Conservation (phyloP, 2,113 vertebrate species). For the Etheostoma cragini region DNA sequence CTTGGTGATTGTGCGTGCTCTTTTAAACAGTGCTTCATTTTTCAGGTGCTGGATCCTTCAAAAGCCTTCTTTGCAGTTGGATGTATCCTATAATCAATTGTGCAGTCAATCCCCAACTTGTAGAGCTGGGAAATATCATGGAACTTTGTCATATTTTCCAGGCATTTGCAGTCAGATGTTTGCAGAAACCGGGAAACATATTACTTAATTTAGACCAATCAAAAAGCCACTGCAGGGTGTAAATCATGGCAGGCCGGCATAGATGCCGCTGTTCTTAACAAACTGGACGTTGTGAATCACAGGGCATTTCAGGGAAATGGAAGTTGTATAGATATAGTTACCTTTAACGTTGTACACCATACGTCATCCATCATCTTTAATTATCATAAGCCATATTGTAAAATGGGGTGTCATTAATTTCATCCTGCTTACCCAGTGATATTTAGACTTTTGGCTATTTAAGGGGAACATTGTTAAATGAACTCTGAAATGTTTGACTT, state of each 20-base stretch:
- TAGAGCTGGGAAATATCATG: background rate
- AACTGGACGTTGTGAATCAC: background rate
- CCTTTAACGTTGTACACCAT: background rate
- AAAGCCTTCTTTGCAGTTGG: background rate
- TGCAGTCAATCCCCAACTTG: background rate
- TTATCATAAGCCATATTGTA: constrained; percentile 3
- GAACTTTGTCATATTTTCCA: background rate
- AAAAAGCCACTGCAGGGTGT: constrained; percentile 16
- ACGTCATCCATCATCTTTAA: background rate
- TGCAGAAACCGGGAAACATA: background rate
- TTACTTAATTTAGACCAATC: constrained; percentile 21
- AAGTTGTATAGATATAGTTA: background rate
- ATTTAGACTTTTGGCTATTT: constrained; percentile 1
- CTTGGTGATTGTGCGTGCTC: constrained; percentile 23
- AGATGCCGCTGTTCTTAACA: background rate
- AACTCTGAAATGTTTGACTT: no score
- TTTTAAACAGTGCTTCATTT: constrained; percentile 7
- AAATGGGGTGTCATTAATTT: background rate
- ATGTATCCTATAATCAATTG: background rate
- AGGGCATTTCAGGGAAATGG: background rate
- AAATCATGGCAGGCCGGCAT: constrained; percentile 1
- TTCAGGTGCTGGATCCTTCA: constrained; percentile 13
- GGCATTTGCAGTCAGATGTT: background rate
- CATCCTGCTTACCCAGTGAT: background rate
- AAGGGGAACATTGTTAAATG: background rate